Evolutionary conservation across 2,113 vertebrate species (phyloP).

Genomic region (Cricetomys ansorgei): DNA sequence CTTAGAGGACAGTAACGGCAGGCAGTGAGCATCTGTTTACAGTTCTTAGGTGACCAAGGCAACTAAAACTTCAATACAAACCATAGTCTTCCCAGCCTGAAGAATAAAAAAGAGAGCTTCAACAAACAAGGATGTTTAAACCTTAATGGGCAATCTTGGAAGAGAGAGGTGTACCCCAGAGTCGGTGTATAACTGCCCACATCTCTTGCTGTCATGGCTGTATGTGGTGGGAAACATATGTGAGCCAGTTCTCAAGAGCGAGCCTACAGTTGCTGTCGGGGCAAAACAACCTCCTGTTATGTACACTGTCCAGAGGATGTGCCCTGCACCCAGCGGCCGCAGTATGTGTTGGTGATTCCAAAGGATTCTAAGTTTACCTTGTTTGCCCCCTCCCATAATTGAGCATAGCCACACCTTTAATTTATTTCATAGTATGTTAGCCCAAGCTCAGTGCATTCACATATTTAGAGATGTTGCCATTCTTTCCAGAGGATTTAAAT

Average conservation of each 20-base stretch:
- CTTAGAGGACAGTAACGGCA: not conserved
- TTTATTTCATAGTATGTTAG: not conserved
- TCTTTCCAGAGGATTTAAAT: conserved; percentile 22
- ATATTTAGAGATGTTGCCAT: not conserved
- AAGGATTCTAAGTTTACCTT: not conserved
- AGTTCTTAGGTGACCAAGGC: not conserved
- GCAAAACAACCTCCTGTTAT: not conserved
- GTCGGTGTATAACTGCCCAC: not conserved
- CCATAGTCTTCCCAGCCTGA: not conserved
- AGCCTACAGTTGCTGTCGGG: not conserved
- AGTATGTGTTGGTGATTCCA: not conserved
- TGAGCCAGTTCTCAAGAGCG: not conserved
- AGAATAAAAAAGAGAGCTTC: conserved; percentile 3
- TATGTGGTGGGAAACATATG: not conserved
- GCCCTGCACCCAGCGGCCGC: not conserved
- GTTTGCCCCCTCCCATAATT: not conserved
- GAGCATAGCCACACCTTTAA: not conserved
- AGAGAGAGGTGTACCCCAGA: not conserved
- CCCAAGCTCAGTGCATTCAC: not conserved
- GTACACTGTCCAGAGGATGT: not conserved
- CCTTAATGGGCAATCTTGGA: not conserved
- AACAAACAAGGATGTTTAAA: not conserved
- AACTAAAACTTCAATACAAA: not conserved
- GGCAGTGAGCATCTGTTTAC: not conserved
- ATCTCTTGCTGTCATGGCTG: not conserved